Percentiles rank a stretch among this genome's conserved stretches.
Evolutionary conservation across 2,797 vertebrate species (phyloP).

Genomic region (Staurois parvus): DNA sequence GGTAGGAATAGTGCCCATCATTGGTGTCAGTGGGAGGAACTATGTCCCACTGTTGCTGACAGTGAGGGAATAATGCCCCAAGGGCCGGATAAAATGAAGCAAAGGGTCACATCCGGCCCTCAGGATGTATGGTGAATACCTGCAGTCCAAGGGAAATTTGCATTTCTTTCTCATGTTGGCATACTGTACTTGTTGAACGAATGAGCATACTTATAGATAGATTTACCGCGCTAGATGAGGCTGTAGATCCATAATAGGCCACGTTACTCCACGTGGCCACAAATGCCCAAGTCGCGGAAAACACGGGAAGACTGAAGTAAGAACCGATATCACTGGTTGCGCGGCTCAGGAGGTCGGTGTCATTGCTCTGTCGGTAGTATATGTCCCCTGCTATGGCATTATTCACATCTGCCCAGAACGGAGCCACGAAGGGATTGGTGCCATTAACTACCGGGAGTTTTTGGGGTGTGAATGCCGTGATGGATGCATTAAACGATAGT

Average conservation of each 20-base stretch:
- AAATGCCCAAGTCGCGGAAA: constrained; percentile 18
- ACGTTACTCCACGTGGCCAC: constrained; percentile 29
- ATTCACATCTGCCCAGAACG: constrained; percentile 54
- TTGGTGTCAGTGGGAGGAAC: too few relatives aligned
- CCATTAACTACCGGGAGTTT: constrained; percentile 5
- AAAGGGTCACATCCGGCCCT: too few relatives aligned
- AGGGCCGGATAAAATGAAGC: too few relatives aligned
- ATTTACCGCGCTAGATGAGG: constrained; percentile 5
- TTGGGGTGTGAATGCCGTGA: neutral
- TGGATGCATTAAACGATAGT: neutral
- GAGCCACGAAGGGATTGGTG: constrained; percentile 36
- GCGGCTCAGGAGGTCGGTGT: neutral
- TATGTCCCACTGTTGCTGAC: too few relatives aligned
- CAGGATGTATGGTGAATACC: too few relatives aligned
- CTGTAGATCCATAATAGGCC: neutral
- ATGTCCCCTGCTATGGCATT: neutral
- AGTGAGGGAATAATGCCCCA: too few relatives aligned
- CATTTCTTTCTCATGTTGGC: too few relatives aligned
- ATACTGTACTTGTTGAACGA: too few relatives aligned
- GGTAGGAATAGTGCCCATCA: too few relatives aligned
- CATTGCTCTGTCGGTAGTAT: constrained; percentile 27
- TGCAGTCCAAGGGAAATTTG: too few relatives aligned
- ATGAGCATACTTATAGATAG: too few relatives aligned
- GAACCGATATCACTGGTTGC: constrained; percentile 25
- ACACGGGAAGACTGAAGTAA: constrained; percentile 13